Evolutionary conservation across 2,113 vertebrate genomes (phyloP).

Genomic region (Marmota flaviventris): DNA sequence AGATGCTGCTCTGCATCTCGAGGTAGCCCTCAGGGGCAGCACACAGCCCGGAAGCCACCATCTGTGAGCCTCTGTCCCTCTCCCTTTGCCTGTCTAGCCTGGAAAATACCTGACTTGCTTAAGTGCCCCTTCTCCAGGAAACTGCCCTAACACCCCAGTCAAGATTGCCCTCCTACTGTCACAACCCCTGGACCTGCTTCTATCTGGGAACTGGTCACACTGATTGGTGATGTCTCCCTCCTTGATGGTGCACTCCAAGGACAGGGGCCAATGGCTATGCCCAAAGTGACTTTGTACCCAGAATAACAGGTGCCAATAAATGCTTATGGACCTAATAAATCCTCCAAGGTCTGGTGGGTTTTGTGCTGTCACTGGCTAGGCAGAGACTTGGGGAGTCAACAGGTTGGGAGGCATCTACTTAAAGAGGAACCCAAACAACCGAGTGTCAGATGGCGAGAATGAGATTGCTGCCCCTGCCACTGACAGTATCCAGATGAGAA

Average conservation of each 20-base stretch:
- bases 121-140: background rate
- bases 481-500: background rate
- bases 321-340: background rate
- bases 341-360: background rate
- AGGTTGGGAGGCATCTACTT: background rate
- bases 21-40: background rate
- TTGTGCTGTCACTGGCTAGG: background rate
- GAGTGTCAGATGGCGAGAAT: background rate
- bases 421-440: background rate
- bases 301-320: background rate
- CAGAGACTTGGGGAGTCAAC: background rate
- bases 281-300: constrained; percentile 6
- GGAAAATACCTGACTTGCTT: background rate
- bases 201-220: background rate
- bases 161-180: background rate
- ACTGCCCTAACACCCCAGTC: no score
- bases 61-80: background rate
- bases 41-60: no score
- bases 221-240: rapidly evolving
- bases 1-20: background rate
- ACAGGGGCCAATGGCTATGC: background rate
- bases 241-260: background rate
- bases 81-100: background rate
- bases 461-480: background rate
- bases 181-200: background rate